Evolutionary conservation across 2,888 invertebrate genomes (phyloP).

Genomic region (Kryphioiulus occultus): DNA sequence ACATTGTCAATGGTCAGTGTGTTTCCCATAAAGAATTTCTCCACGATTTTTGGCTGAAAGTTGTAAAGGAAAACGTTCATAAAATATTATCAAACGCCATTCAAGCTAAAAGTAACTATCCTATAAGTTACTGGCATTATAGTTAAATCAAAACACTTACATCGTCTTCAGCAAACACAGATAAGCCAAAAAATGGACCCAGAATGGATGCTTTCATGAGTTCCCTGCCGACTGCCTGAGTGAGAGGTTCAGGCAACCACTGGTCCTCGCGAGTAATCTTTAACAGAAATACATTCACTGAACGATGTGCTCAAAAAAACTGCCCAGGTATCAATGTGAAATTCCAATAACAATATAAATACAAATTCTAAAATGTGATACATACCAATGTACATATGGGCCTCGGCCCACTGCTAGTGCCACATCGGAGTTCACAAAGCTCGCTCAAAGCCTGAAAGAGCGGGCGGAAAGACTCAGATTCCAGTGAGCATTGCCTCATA

Average conservation of each 20-base stretch:
- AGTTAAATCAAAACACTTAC: slow-evolving; percentile 60
- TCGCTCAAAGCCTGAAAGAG: slow-evolving; percentile 79
- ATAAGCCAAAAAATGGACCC: slow-evolving; percentile 90
- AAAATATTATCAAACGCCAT: slow-evolving; percentile 49
- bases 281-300: neutral
- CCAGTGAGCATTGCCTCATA: slow-evolving; percentile 74
- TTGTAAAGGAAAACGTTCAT: neutral
- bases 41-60: slow-evolving; percentile 51
- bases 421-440: slow-evolving; percentile 79
- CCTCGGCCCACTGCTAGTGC: slow-evolving; percentile 71
- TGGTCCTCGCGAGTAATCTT: slow-evolving; percentile 67
- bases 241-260: slow-evolving; percentile 76
- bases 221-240: slow-evolving; percentile 83
- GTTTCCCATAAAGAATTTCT: slow-evolving; percentile 53
- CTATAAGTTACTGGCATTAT: neutral
- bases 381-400: slow-evolving; percentile 73
- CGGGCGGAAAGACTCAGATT: slow-evolving; percentile 72
- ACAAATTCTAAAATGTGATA: slow-evolving; percentile 40
- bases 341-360: no score
- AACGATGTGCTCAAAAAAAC: no score
- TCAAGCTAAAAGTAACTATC: slow-evolving; percentile 21
- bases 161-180: slow-evolving; percentile 92
- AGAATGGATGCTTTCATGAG: slow-evolving; percentile 83
- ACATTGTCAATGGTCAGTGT: slow-evolving; percentile 52
- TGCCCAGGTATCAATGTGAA: no score